A percentile compares a stretch with the other conserved stretches of the same genome.
Evolutionary conservation across 2,797 vertebrate genomes (phyloP).

Genomic region (Triplophysa yarkandensis): DNA sequence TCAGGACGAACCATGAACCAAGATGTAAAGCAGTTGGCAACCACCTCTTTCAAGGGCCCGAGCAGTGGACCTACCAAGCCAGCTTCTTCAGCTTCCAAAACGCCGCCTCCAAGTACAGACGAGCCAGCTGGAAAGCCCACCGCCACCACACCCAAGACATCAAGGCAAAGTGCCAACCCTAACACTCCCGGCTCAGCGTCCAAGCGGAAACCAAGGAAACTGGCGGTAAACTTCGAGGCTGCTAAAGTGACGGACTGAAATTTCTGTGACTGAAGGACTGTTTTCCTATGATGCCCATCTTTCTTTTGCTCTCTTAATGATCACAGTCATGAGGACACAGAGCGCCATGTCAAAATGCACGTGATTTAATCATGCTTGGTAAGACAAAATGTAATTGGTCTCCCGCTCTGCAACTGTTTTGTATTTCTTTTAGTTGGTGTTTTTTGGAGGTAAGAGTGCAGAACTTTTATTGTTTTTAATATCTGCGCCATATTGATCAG

Average conservation of each 20-base stretch:
- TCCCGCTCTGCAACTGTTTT: not conserved
- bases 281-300: not conserved
- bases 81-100: constrained; percentile 60
- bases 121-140: constrained; percentile 66
- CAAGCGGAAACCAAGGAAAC: constrained; percentile 89
- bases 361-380: constrained; percentile 11
- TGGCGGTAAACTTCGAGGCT: constrained; percentile 93
- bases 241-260: constrained; percentile 82
- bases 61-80: constrained; percentile 22
- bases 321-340: not conserved
- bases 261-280: not conserved
- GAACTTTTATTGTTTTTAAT: constrained; percentile 15
- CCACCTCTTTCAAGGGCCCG: constrained; percentile 73
- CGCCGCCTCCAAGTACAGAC: constrained; percentile 59
- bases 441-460: not conserved
- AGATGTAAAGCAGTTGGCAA: constrained; percentile 69
- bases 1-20: constrained; percentile 84
- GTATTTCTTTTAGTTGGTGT: constrained; percentile 29
- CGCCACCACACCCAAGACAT: constrained; percentile 70
- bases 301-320: constrained; percentile 28
- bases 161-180: constrained; percentile 62
- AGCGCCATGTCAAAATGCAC: not conserved
- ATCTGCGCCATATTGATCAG: constrained; percentile 8
- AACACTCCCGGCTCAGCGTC: constrained; percentile 82
- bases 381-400: not conserved